Percentiles rank a stretch among this genome's conserved stretches.
Evolutionary conservation across 1,140 invertebrate genomes (phyloP).

Genomic region (Prorops nasuta): DNA sequence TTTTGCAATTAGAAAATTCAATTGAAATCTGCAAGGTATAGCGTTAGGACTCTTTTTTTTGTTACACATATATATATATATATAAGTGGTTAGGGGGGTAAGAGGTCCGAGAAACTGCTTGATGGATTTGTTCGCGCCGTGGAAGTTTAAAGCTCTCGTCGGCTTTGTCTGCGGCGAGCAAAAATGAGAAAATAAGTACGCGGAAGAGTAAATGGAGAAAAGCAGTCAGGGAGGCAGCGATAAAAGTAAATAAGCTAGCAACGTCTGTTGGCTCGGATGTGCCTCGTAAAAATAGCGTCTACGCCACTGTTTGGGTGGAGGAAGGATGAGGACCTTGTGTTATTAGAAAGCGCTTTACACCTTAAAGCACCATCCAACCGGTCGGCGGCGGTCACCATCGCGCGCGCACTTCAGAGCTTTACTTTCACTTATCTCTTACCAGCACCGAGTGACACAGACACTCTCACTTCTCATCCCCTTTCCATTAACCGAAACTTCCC

Average conservation of each 20-base stretch:
- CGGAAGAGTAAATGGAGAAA: conserved; percentile 4
- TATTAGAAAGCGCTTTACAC: conserved; percentile 17
- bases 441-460: too few species aligned
- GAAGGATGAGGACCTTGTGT: background rate
- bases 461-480: too few species aligned
- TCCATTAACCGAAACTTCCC: too few species aligned
- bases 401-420: too few species aligned
- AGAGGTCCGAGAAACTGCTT: background rate
- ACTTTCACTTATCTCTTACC: too few species aligned
- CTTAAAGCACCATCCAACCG: too few species aligned
- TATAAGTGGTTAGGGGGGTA: too few species aligned
- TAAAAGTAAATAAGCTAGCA: conserved; percentile 16
- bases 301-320: background rate
- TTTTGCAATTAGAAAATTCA: too few species aligned
- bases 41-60: too few species aligned
- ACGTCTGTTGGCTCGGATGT: background rate
- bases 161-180: background rate
- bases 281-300: conserved; percentile 1
- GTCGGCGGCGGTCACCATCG: too few species aligned
- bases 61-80: too few species aligned
- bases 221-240: conserved; percentile 2
- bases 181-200: conserved; percentile 19
- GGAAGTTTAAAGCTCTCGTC: background rate
- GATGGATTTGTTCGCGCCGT: background rate
- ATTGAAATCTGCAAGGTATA: too few species aligned